phyloP scores from a whole-genome alignment of 2,888 invertebrate species.

The Dicyrtomina minuta region DNA sequence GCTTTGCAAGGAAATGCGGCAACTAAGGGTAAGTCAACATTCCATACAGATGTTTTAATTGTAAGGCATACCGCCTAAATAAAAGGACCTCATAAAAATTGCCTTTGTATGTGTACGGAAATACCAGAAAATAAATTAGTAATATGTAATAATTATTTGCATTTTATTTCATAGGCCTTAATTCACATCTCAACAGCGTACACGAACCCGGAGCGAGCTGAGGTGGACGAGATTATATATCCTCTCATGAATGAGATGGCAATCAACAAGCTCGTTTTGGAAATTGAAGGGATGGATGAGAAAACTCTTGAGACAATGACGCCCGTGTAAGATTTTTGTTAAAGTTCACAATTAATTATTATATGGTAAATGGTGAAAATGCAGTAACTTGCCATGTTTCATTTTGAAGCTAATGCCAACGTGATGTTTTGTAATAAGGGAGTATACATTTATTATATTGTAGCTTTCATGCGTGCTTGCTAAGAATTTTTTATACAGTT shows the following conservation, averaged over 20 bases:
- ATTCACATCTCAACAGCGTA: conserved; percentile 33
- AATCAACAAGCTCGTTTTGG: not conserved
- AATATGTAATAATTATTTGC: not conserved
- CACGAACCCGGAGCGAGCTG: conserved; percentile 18
- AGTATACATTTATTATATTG: too few species aligned
- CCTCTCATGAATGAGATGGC: conserved; percentile 2
- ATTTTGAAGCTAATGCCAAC: too few species aligned
- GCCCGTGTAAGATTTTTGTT: conserved; percentile 16
- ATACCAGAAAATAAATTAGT: too few species aligned
- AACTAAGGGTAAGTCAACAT: conserved; percentile 68
- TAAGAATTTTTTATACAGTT: too few species aligned
- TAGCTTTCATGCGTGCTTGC: too few species aligned
- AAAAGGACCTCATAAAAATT: too few species aligned
- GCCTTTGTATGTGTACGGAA: too few species aligned
- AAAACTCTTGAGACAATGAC: conserved; percentile 3
- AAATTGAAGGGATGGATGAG: conserved; percentile 12
- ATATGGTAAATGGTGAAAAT: too few species aligned
- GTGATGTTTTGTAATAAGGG: too few species aligned
- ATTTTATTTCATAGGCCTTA: conserved; percentile 19
- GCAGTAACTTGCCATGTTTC: too few species aligned
- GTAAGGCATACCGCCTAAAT: too few species aligned
- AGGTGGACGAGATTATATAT: conserved; percentile 24
- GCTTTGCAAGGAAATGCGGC: conserved; percentile 85
- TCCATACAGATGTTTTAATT: too few species aligned
- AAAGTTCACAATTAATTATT: not conserved